phyloP scores from a whole-genome alignment of 2,888 invertebrate species.

The Troides helena region DNA sequence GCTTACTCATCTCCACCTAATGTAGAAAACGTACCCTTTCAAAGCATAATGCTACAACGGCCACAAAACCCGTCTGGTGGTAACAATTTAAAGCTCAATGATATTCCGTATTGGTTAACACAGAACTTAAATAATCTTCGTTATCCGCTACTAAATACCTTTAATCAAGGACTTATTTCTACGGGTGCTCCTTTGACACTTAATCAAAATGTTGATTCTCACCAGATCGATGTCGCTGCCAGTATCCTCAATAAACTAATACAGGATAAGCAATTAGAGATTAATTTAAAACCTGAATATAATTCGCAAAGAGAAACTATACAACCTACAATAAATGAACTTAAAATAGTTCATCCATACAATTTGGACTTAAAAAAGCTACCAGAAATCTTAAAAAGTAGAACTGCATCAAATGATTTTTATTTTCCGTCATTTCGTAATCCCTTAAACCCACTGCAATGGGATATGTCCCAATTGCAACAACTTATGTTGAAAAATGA shows the following conservation, averaged over 20 bases:
- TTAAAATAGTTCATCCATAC: constrained; percentile 76
- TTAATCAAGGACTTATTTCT: constrained; percentile 57
- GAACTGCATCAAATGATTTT: constrained; percentile 57
- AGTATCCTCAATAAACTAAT: constrained; percentile 62
- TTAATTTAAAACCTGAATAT: constrained; percentile 56
- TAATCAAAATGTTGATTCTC: constrained; percentile 71
- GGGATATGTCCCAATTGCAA: constrained; percentile 65
- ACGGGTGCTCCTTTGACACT: constrained; percentile 60
- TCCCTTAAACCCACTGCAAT: constrained; percentile 46
- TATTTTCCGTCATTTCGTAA: constrained; percentile 55
- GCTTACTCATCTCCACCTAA: constrained; percentile 50
- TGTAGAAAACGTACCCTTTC: constrained; percentile 53
- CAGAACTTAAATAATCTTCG: constrained; percentile 53
- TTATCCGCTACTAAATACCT: constrained; percentile 54
- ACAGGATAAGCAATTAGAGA: constrained; percentile 52
- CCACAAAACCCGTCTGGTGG: constrained; percentile 55
- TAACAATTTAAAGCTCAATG: constrained; percentile 63
- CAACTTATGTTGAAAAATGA: constrained; percentile 63
- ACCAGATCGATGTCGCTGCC: constrained; percentile 65
- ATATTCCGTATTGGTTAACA: constrained; percentile 63
- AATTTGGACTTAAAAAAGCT: constrained; percentile 74
- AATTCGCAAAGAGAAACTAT: constrained; percentile 51
- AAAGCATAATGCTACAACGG: constrained; percentile 51
- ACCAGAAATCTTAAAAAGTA: constrained; percentile 73
- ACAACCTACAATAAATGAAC: constrained; percentile 71